A percentile compares a stretch with the other conserved stretches of the same genome.
Evolutionary conservation across 1,140 invertebrate species (phyloP).

Genomic region (Tachypleus tridentatus): DNA sequence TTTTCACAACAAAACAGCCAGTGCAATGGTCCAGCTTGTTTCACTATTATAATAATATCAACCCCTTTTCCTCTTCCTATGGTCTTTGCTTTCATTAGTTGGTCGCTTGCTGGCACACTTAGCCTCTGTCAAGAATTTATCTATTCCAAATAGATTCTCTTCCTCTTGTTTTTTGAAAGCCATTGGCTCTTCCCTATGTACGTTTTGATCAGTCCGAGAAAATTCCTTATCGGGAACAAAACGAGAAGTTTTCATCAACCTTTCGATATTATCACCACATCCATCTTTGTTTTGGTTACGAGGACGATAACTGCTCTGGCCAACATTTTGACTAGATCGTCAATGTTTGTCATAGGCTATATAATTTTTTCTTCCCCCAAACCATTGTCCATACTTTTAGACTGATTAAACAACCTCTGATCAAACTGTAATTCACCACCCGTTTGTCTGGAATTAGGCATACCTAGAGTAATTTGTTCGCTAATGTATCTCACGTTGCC

Average conservation of each 20-base stretch:
- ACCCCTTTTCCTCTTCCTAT: too few relatives aligned
- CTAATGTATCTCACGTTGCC: constrained; percentile 94
- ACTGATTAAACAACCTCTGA: constrained; percentile 88
- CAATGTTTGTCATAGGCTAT: constrained; percentile 88
- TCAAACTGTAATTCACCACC: constrained; percentile 75
- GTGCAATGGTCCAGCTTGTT: too few relatives aligned
- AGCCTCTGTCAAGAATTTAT: constrained; percentile 93
- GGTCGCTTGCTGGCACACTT: constrained; percentile 50
- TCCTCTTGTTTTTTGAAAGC: constrained; percentile 82
- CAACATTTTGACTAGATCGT: constrained; percentile 55
- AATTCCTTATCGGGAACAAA: constrained; percentile 97
- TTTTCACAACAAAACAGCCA: too few relatives aligned
- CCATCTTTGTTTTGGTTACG: constrained; percentile 61
- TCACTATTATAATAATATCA: too few relatives aligned
- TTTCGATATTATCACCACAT: constrained; percentile 77
- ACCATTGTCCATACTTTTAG: constrained; percentile 87
- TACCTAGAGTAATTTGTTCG: constrained; percentile 92
- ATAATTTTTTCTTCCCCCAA: constrained; percentile 97
- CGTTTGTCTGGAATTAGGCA: constrained; percentile 67
- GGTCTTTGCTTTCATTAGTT: too few relatives aligned
- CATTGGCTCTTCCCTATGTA: constrained; percentile 69
- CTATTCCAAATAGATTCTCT: constrained; percentile 91
- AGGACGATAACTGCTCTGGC: constrained; percentile 81
- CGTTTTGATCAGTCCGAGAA: constrained; percentile 63
- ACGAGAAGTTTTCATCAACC: constrained; percentile 60